Base-by-base conservation (phyloP, 37 sponge, comb jelly and placozoan genomes). In the Ephydatia muelleri region DNA sequence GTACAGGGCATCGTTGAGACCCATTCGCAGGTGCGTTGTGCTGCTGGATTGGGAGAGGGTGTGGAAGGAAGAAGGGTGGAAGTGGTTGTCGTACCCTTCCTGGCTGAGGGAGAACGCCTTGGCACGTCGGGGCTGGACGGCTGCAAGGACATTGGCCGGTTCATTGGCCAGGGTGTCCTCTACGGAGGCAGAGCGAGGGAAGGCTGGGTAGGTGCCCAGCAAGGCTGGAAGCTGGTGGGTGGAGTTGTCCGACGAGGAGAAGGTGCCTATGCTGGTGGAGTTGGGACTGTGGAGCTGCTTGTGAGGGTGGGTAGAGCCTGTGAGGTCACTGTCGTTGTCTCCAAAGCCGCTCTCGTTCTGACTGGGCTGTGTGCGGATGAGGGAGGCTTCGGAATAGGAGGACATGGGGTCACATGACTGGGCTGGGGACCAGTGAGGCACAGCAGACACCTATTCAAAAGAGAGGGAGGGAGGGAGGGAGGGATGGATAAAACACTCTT, bases 291-390 rank as follows among this genome's bases (percentile, higher is more conserved):
- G 69, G 23, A 69, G 26, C 36, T 80, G 70, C 68, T 80, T 73
- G 47, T 72, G n/a, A 13, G 67, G 16, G n/a, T 67, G 75, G 33
- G 83, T 74, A 0, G 83, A 83, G 21, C 49, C 83, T 0, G 83
- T 83, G 65, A 83, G 34, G 38, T 87, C 87, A 34, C 86, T 85
- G 25, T 32, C 73, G n/a, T 85, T 71, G 27, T 39, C 72, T 2
- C 64, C 80, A 29, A 85, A 49, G 5, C 87, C 87, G 28, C 87
- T 87, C 67, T 87, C 87, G 67, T 86, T 71, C 49, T 87, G 76
- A 38, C 82, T 81, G 31, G 76, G 78, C 43, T 43, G 43, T 3
- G 43, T 43, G 43, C 43, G 43, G 43, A 3, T 6, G 43, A 43
- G 43, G 43, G 43, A 43, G 43, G 43, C 43, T 6, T 43, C 43